A percentile compares a stretch with the other conserved stretches of the same genome.
These are phyloP conservation scores for Athrips mouffetella DNA, from an alignment of 2,888 invertebrate genomes.

Conservation along the genomic window DNA sequence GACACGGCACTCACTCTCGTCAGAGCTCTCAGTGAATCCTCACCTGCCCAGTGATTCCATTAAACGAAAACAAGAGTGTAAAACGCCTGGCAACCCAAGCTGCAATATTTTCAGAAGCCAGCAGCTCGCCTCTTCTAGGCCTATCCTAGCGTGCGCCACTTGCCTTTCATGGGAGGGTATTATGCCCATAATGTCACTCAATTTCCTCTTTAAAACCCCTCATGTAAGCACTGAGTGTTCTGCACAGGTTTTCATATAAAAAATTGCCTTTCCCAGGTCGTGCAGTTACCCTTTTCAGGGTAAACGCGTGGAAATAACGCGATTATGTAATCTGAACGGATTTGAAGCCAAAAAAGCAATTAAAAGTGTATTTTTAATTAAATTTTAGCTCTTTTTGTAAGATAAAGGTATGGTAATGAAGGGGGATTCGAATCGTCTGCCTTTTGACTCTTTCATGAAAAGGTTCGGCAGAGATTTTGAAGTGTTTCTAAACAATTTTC, in stretches of 20 bases:
- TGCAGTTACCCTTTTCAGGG: conserved; percentile 71
- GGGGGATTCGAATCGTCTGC: background rate
- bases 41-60: too few relatives aligned
- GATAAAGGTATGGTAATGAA: background rate
- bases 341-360: conserved; percentile 37
- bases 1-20: too few relatives aligned
- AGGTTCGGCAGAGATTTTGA: too few relatives aligned
- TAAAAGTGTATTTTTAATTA: conserved; percentile 2
- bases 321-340: conserved; percentile 50
- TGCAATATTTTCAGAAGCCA: conserved; percentile 33
- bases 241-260: conserved; percentile 65
- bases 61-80: too few relatives aligned
- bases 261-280: conserved; percentile 61
- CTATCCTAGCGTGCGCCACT: conserved; percentile 62
- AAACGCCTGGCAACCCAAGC: conserved; percentile 19
- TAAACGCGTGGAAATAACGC: conserved; percentile 71
- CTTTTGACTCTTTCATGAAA: too few relatives aligned
- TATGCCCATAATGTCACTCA: conserved; percentile 76
- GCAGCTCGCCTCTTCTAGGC: conserved; percentile 42
- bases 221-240: conserved; percentile 61
- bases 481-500: too few relatives aligned
- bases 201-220: conserved; percentile 67
- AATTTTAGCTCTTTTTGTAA: background rate
- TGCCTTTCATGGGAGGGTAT: conserved; percentile 65
- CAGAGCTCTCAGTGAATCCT: too few relatives aligned